phyloP scores from a whole-genome alignment of 2,113 vertebrate genomes.

The Alethe diademata region DNA sequence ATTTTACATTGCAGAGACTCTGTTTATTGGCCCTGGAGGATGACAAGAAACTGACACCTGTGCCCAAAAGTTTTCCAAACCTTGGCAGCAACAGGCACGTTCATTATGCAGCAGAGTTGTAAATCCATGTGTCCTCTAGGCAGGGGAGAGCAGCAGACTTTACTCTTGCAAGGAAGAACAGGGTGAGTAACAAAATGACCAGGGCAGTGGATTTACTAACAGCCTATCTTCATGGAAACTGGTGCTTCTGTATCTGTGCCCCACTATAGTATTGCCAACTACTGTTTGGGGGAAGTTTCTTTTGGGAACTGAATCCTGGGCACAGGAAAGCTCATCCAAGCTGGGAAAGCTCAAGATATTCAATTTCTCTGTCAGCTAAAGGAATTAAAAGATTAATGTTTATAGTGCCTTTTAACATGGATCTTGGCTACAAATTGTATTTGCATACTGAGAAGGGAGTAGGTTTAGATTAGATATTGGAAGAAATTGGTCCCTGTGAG shows the following conservation, averaged over 20 bases:
- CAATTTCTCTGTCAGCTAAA: background rate
- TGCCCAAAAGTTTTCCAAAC: conserved; percentile 31
- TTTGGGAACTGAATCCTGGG: background rate
- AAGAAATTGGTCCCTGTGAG: background rate
- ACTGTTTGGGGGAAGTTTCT: background rate
- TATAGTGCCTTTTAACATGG: background rate
- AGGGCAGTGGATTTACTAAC: background rate
- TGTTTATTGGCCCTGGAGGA: conserved; percentile 52
- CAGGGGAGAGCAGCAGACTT: background rate
- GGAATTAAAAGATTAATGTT: background rate
- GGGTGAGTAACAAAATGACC: background rate
- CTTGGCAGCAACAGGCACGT: background rate
- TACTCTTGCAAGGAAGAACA: background rate
- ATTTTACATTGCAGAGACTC: conserved; percentile 47
- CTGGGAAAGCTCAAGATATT: background rate
- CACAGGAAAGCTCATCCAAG: background rate
- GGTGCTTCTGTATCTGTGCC: background rate
- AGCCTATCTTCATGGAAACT: background rate
- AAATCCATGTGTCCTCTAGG: background rate
- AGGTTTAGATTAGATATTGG: background rate
- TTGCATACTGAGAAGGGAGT: background rate
- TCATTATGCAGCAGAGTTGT: background rate
- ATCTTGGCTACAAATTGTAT: background rate
- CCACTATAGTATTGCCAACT: background rate
- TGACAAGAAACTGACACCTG: conserved; percentile 59